Percentiles rank a stretch among this genome's conserved stretches.
These are phyloP conservation scores for Trachemys scripta DNA, from an alignment of 2,113 vertebrate genomes.

Conservation along the genomic window DNA sequence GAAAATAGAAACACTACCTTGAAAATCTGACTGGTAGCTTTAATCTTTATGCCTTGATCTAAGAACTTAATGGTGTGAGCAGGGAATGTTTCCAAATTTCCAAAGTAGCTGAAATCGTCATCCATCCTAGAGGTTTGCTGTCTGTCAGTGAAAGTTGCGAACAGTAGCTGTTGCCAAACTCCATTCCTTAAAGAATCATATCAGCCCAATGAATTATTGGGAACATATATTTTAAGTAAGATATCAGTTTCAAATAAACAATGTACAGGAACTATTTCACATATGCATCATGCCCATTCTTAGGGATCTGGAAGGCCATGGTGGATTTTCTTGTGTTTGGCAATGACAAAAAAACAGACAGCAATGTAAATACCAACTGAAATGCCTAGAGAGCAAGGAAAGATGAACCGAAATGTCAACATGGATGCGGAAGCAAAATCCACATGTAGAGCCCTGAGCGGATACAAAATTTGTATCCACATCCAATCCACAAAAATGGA, in stretches of 20 bases:
- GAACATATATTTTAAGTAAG: neutral
- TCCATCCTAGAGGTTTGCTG: neutral
- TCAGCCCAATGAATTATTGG: neutral
- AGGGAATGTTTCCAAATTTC: neutral
- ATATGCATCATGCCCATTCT: neutral
- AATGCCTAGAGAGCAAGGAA: neutral
- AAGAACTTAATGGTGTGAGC: neutral
- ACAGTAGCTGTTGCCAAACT: slow-evolving; percentile 29
- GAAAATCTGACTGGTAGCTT: neutral
- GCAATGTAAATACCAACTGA: neutral
- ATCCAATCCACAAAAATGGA: too few relatives aligned
- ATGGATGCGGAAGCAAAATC: neutral
- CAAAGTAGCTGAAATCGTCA: neutral
- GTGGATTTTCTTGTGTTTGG: neutral
- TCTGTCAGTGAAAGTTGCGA: neutral
- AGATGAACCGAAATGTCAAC: neutral
- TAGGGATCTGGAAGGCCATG: neutral
- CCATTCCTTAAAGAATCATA: neutral
- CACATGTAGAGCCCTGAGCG: too few relatives aligned
- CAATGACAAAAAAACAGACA: neutral
- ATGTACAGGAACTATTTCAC: slow-evolving; percentile 1
- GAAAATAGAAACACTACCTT: neutral
- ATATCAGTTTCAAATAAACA: neutral
- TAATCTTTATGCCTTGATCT: neutral
- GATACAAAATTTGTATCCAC: too few relatives aligned